Evolutionary conservation across 2,888 invertebrate species (phyloP).

Genomic region (Platynereis dumerilii): DNA sequence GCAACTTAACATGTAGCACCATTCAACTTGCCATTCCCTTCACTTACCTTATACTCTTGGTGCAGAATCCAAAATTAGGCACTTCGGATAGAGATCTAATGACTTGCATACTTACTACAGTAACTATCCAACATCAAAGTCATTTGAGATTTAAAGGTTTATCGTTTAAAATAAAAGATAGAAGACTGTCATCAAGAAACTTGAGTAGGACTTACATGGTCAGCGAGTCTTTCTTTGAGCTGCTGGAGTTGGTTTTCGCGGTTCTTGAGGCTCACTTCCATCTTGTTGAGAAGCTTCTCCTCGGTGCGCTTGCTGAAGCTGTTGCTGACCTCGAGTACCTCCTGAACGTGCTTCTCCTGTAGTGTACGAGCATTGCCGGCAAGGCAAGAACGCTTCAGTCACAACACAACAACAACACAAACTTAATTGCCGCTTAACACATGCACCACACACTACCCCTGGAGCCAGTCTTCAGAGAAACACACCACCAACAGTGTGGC

Average conservation of each 20-base stretch:
- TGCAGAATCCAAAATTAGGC: too few relatives aligned
- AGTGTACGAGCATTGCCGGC: neutral
- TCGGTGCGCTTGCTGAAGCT: slow-evolving; percentile 80
- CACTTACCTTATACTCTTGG: too few relatives aligned
- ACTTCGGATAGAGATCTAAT: too few relatives aligned
- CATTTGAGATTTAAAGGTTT: too few relatives aligned
- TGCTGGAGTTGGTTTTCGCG: slow-evolving; percentile 90
- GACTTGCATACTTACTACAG: too few relatives aligned
- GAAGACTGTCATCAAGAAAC: too few relatives aligned
- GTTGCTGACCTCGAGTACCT: slow-evolving; percentile 69
- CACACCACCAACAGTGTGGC: neutral
- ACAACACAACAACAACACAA: slow-evolving; percentile 6
- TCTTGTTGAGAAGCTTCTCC: slow-evolving; percentile 77
- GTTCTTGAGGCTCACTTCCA: slow-evolving; percentile 85
- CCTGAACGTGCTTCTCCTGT: slow-evolving; percentile 57
- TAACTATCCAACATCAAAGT: too few relatives aligned
- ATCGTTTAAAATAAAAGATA: too few relatives aligned
- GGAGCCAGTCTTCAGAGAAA: slow-evolving; percentile 2
- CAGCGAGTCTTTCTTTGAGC: slow-evolving; percentile 87
- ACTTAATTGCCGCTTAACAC: neutral
- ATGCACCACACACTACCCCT: slow-evolving; percentile 3
- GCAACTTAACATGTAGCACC: too few relatives aligned
- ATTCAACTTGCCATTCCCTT: too few relatives aligned
- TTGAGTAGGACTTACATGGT: slow-evolving; percentile 87
- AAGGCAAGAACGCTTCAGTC: neutral